phyloP scores from a whole-genome alignment of 2,113 vertebrate species.

The Rana temporaria region DNA sequence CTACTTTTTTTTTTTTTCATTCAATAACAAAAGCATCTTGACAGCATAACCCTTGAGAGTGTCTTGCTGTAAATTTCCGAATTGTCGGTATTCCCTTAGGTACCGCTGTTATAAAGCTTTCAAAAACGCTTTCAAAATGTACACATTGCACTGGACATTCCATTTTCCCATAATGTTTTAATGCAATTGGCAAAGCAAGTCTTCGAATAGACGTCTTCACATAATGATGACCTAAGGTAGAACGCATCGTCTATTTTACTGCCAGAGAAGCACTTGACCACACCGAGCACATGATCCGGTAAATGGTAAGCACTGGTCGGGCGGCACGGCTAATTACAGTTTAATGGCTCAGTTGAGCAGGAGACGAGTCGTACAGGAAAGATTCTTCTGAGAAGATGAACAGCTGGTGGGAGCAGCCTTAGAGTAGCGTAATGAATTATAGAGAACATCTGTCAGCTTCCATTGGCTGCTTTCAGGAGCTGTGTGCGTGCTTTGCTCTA shows the following conservation, averaged over 20 bases:
- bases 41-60: too few relatives aligned
- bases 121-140: too few relatives aligned
- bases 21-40: too few relatives aligned
- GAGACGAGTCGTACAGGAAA: conserved; percentile 50
- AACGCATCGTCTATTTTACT: neutral
- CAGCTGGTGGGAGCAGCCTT: conserved; percentile 66
- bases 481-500: conserved; percentile 51
- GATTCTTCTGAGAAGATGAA: conserved; percentile 44
- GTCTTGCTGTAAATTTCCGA: too few relatives aligned
- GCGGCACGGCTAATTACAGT: conserved; percentile 51
- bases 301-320: neutral
- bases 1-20: too few relatives aligned
- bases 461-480: conserved; percentile 49
- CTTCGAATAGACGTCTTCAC: neutral
- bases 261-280: neutral
- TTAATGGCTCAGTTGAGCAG: conserved; percentile 54
- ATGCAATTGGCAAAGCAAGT: too few relatives aligned
- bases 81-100: too few relatives aligned
- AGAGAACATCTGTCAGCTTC: conserved; percentile 67
- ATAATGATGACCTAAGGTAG: too few relatives aligned
- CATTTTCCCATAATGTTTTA: too few relatives aligned
- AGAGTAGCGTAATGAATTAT: conserved; percentile 69
- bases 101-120: too few relatives aligned
- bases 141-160: too few relatives aligned
- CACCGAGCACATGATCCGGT: neutral